These are phyloP conservation scores for Sminthopsis crassicaudata DNA, from an alignment of 2,113 vertebrate species.

Conservation along the genomic window DNA sequence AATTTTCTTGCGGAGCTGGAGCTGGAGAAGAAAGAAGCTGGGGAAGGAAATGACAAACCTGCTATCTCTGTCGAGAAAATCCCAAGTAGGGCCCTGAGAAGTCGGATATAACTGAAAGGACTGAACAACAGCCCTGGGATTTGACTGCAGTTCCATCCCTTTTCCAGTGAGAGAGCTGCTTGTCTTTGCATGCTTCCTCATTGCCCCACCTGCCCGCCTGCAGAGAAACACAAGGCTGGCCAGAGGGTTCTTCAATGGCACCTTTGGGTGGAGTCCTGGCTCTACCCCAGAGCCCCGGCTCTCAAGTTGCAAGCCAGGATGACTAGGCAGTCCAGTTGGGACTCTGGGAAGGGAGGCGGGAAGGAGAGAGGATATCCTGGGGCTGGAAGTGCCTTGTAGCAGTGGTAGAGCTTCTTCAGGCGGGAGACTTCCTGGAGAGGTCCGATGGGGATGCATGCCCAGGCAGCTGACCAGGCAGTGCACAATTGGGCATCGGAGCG, in stretches of 20 bases:
- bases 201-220: neutral
- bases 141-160: neutral
- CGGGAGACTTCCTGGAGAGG: neutral
- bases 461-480: neutral
- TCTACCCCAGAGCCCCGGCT: neutral
- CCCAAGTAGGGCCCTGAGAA: neutral
- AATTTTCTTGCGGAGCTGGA: too few species aligned
- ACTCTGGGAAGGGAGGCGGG: neutral
- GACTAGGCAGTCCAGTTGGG: neutral
- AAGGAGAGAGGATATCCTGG: neutral
- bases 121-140: too few species aligned
- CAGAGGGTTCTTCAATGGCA: neutral
- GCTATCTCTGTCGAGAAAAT: too few species aligned
- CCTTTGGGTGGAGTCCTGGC: neutral
- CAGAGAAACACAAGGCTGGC: neutral
- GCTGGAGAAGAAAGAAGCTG: neutral
- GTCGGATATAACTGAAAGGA: neutral
- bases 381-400: neutral
- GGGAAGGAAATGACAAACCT: neutral
- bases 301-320: neutral
- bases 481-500: neutral
- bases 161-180: neutral
- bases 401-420: too few species aligned
- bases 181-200: neutral
- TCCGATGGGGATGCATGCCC: neutral